Percentiles rank a stretch among this genome's conserved stretches.
These are phyloP conservation scores for Tupaia tana DNA, from an alignment of 2,113 vertebrate species.

Conservation along the genomic window DNA sequence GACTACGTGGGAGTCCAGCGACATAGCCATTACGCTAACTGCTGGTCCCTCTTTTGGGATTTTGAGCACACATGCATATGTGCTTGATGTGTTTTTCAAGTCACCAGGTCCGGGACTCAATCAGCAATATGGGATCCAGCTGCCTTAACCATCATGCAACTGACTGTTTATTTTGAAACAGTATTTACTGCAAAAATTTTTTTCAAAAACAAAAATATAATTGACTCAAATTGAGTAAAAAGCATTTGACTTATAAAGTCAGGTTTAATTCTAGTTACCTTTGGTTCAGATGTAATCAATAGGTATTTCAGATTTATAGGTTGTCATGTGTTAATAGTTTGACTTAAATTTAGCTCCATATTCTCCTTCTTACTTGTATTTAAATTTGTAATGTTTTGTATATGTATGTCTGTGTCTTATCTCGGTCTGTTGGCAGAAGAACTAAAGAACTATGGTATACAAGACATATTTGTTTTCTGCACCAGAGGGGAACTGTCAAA, in stretches of 20 bases:
- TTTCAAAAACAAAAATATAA: neutral
- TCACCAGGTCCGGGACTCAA: too few relatives aligned
- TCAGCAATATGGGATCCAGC: too few relatives aligned
- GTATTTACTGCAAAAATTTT: neutral
- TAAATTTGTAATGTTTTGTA: conserved; percentile 57
- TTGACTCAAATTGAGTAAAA: conserved; percentile 36
- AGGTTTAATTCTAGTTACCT: conserved; percentile 26
- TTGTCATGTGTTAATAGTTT: conserved; percentile 8
- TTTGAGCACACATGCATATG: too few relatives aligned
- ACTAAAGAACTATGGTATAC: conserved; percentile 89
- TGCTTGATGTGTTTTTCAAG: too few relatives aligned
- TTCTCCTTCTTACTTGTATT: neutral
- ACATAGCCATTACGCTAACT: too few relatives aligned
- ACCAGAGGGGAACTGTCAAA: conserved; percentile 92
- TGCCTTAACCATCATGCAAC: too few relatives aligned
- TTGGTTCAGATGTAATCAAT: conserved; percentile 44
- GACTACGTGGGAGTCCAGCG: too few relatives aligned
- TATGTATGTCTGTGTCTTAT: conserved; percentile 57
- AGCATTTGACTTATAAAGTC: conserved; percentile 51
- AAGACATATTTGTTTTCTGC: conserved; percentile 95
- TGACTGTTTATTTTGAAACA: conserved; percentile 6
- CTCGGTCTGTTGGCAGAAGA: conserved; percentile 87
- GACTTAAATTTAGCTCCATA: neutral
- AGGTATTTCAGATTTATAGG: conserved; percentile 11
- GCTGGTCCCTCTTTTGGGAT: too few relatives aligned